Evolutionary conservation across 2,797 vertebrate genomes (phyloP), one percentile per base, ranked within the genome.

Genomic region (Eospalax fontanierii): DNA sequence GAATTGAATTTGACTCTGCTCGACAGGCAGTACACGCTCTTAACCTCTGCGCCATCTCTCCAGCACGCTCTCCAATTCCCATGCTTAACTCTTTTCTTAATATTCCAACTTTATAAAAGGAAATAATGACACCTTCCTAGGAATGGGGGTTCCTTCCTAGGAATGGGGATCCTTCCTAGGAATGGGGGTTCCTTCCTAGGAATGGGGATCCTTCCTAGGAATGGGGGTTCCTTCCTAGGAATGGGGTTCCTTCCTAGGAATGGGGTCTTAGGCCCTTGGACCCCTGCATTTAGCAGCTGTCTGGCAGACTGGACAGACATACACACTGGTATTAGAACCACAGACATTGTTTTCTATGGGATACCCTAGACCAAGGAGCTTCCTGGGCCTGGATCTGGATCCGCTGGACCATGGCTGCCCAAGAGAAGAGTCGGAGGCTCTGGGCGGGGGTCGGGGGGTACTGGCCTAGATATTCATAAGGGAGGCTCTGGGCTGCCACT

Each of bases 391-490:
- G 50, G 7, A 14, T 11, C 46, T 46, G 46, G 46, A 46, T 46
- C 46, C 46, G 11, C 46, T 46, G 46, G 46, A 54, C 50, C 9
- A 7, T 54, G 50, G 50, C 50, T 14, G 50, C 8, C 50, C 14
- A 15, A 54, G 50, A 12, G 50, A 54, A 54, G 50, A 14, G 79
- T 18, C 84, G 30, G 73, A 59, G 68, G 0, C 10, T 14, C 43
- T 12, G 35, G 59, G 21, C 4, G 15, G 50, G 40, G 35, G 22
- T 1, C 24, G n/a, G 30, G 22, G 6, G 2, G 2, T 14, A 2
- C 80, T 1, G 35, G 38, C 1, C 14, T 0, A 2, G 73, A 22
- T 0, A 2, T 26, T 30, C 11, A 10, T 2, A 15, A 4, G 38
- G 68, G 38, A 19, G 15, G 2, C 38, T 63, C 70, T 46, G 30